Conservation (phyloP, 2,797 vertebrate species). For the Gymnoscopelus braueri region DNA sequence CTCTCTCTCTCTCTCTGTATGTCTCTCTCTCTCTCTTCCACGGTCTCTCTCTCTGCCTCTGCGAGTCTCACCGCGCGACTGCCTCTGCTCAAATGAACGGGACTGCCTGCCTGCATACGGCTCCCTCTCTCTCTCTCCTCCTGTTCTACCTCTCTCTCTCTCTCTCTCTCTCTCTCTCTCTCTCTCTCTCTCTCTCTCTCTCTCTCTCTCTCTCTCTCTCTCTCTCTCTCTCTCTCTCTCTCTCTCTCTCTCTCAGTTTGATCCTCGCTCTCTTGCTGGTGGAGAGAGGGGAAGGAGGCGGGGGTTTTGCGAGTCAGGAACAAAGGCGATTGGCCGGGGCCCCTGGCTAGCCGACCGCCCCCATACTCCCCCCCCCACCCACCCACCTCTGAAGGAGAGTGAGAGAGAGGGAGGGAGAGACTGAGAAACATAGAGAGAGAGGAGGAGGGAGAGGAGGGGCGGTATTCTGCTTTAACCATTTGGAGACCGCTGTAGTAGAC, state of each 20-base stretch:
- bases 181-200: slow-evolving; percentile 6
- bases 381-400: neutral
- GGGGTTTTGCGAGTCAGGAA: too few relatives aligned
- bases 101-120: too few relatives aligned
- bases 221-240: slow-evolving; percentile 9
- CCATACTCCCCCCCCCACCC: too few relatives aligned
- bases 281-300: neutral
- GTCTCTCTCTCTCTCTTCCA: neutral
- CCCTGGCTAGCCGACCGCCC: too few relatives aligned
- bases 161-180: slow-evolving; percentile 9
- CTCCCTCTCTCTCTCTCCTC: neutral
- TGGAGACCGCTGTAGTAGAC: slow-evolving; percentile 24
- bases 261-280: slow-evolving; percentile 47
- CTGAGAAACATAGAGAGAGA: neutral
- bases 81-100: too few relatives aligned
- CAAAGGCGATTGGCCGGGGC: too few relatives aligned
- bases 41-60: slow-evolving; percentile 11
- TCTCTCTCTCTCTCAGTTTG: slow-evolving; percentile 26
- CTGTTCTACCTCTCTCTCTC: neutral
- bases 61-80: neutral
- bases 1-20: slow-evolving; percentile 1
- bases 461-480: slow-evolving; percentile 32
- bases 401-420: neutral
- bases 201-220: slow-evolving; percentile 12
- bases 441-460: slow-evolving; percentile 13